Conservation (phyloP, 2,888 invertebrate species). For the Beris chalybata region DNA sequence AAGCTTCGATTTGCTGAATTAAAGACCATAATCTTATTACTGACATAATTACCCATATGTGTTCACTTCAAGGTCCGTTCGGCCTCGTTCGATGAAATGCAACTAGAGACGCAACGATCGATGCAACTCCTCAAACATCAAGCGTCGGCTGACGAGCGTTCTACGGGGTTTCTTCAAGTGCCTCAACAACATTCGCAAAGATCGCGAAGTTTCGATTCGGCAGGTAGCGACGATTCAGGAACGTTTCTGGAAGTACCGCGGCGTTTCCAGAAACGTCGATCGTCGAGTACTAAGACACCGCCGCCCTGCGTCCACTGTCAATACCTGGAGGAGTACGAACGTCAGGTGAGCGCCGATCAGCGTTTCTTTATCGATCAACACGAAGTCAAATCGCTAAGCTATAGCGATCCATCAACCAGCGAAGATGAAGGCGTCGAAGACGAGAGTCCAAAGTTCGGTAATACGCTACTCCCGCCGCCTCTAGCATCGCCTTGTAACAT, state of each 20-base stretch:
- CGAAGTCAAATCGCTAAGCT: conserved; percentile 56
- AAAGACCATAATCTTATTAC: too few relatives aligned
- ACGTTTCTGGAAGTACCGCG: conserved; percentile 63
- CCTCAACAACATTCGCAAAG: conserved; percentile 70
- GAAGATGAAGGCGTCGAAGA: conserved; percentile 57
- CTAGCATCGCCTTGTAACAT: conserved; percentile 62
- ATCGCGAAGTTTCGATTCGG: conserved; percentile 80
- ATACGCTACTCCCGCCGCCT: conserved; percentile 56
- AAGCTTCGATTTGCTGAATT: too few relatives aligned
- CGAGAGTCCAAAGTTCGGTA: conserved; percentile 53
- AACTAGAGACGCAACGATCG: conserved; percentile 71
- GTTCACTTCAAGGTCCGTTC: conserved; percentile 69
- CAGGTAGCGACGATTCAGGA: conserved; percentile 69
- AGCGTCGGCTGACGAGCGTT: conserved; percentile 53
- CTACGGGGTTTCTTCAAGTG: conserved; percentile 63
- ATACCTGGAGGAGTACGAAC: conserved; percentile 74
- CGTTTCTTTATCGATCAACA: conserved; percentile 52
- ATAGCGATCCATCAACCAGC: conserved; percentile 60
- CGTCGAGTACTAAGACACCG: conserved; percentile 66
- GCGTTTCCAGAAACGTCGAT: conserved; percentile 64
- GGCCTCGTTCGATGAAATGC: conserved; percentile 88
- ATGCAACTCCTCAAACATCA: conserved; percentile 42
- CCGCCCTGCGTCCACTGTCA: conserved; percentile 77
- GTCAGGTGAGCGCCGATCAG: conserved; percentile 58
- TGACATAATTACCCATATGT: not conserved